A percentile compares a stretch with the other conserved stretches of the same genome.
Conservation (phyloP, 2,797 vertebrate genomes). For the Allobates femoralis region DNA sequence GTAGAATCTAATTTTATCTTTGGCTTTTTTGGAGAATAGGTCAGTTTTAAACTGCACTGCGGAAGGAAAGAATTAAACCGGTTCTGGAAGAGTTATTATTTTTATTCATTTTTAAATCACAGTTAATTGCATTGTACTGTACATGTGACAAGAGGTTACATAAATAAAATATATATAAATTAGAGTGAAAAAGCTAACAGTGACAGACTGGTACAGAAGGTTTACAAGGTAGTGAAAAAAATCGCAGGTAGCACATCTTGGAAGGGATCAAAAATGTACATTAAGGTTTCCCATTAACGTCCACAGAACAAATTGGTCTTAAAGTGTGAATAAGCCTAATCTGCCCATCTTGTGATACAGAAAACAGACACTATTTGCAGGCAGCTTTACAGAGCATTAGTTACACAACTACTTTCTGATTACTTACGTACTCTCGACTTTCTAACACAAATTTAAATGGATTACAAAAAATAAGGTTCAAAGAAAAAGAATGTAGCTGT, state of each 20-base stretch:
- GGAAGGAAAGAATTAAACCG: conserved; percentile 28
- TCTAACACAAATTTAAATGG: conserved; percentile 48
- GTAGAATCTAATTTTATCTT: conserved; percentile 37
- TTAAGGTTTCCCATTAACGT: conserved; percentile 60
- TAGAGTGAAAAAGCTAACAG: no score
- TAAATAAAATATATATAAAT: no score
- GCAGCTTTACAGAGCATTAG: conserved; percentile 52
- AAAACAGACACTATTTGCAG: conserved; percentile 58
- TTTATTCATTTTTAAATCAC: no score
- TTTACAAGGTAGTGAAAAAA: conserved; percentile 37
- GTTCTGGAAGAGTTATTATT: neutral
- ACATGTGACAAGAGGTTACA: no score
- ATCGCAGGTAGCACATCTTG: conserved; percentile 61
- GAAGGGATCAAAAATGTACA: conserved; percentile 63
- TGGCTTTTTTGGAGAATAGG: conserved; percentile 39
- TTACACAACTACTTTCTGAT: conserved; percentile 54
- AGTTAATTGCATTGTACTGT: no score
- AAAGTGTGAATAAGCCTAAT: conserved; percentile 59
- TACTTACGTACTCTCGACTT: conserved; percentile 32
- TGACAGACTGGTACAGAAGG: no score
- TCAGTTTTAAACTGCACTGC: conserved; percentile 44
- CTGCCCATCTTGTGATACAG: conserved; percentile 53
- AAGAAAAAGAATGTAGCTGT: neutral
- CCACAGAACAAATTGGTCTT: conserved; percentile 57
- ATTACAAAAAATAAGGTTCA: conserved; percentile 16